phyloP scores from a whole-genome alignment of 2,888 invertebrate species.

The Ptycholaimellus sp. region DNA sequence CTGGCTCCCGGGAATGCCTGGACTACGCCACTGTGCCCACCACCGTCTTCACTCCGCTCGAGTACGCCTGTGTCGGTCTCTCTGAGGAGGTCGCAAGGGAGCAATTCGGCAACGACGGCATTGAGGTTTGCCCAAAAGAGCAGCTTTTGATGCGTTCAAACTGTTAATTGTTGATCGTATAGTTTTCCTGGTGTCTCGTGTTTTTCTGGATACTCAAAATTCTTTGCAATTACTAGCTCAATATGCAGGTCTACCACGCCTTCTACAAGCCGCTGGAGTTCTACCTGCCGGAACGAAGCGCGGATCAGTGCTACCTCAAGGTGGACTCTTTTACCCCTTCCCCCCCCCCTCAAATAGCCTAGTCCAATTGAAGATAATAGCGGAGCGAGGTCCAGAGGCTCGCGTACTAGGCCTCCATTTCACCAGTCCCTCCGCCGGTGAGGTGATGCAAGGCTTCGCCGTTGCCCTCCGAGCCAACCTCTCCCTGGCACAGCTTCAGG shows the following conservation, averaged over 20 bases:
- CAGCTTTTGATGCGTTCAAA: too few species aligned
- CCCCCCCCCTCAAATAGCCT: not conserved
- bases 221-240: not conserved
- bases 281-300: conserved; percentile 55
- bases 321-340: conserved; percentile 24
- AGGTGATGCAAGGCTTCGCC: conserved; percentile 38
- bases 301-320: conserved; percentile 55
- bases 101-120: conserved; percentile 37
- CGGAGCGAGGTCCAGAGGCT: conserved; percentile 7
- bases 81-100: conserved; percentile 58
- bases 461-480: conserved; percentile 22
- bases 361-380: conserved; percentile 7
- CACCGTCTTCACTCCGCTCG: conserved; percentile 75
- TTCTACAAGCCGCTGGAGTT: conserved; percentile 84
- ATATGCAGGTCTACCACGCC: conserved; percentile 45
- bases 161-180: too few species aligned
- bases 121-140: too few species aligned
- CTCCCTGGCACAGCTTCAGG: conserved; percentile 7
- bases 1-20: conserved; percentile 15
- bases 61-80: conserved; percentile 70
- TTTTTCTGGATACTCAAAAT: too few species aligned
- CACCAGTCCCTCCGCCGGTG: conserved; percentile 38
- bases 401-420: conserved; percentile 34
- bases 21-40: conserved; percentile 45
- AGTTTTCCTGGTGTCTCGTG: too few species aligned